Evolutionary conservation across 2,113 vertebrate species (phyloP).

Genomic region (Elaphurus davidianus): DNA sequence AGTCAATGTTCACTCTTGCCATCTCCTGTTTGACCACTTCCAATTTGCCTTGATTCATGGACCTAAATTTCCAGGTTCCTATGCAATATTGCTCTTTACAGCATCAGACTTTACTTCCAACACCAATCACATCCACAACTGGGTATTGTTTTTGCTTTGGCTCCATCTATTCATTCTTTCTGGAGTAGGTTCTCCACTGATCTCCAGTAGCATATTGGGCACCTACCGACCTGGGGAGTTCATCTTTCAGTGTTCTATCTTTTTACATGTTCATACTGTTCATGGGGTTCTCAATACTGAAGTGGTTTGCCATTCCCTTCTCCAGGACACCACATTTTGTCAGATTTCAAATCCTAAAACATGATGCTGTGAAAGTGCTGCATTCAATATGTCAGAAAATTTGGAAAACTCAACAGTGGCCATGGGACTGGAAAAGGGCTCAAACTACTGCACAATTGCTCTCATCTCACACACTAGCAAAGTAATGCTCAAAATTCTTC

Average conservation of each 20-base stretch:
- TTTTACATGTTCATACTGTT: neutral
- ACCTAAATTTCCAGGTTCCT: neutral
- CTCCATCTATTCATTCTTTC: neutral
- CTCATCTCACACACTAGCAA: neutral
- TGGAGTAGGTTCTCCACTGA: neutral
- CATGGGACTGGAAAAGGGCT: neutral
- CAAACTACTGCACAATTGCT: neutral
- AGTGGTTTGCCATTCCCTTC: neutral
- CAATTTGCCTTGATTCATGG: neutral
- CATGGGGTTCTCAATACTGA: neutral
- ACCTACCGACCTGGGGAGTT: neutral
- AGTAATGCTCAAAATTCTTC: neutral
- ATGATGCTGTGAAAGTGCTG: neutral
- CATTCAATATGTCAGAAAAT: neutral
- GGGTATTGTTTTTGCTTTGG: neutral
- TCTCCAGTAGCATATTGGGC: neutral
- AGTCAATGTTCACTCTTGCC: accelerated
- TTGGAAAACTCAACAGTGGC: neutral
- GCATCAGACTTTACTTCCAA: neutral
- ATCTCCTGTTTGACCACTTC: neutral
- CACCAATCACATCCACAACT: neutral
- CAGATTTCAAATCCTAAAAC: neutral
- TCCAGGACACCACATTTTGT: neutral
- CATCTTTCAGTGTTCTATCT: neutral
- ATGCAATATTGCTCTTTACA: neutral